Conservation (phyloP, 2,113 vertebrate species). For the Hydropotes inermis region DNA sequence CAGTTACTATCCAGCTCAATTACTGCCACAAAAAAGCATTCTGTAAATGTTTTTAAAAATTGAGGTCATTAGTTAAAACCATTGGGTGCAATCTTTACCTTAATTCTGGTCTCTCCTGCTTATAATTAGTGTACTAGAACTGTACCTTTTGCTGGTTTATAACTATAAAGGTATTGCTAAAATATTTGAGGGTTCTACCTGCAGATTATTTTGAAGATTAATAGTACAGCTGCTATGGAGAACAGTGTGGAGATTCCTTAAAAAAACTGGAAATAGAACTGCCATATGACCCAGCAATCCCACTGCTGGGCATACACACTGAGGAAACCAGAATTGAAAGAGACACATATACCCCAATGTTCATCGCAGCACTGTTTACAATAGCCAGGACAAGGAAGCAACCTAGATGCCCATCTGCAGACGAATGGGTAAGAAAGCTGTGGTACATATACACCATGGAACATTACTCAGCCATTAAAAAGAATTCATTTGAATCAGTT, state of each 20-base stretch:
- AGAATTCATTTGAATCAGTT: too few relatives aligned
- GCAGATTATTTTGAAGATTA: background rate
- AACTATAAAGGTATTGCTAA: background rate
- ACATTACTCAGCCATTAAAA: too few relatives aligned
- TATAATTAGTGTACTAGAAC: background rate
- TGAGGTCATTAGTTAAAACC: conserved; percentile 2
- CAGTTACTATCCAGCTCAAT: background rate
- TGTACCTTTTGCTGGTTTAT: background rate
- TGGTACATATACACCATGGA: too few relatives aligned
- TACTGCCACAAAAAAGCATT: background rate
- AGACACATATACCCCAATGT: too few relatives aligned
- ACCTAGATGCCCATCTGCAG: rapidly evolving
- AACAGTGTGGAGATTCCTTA: too few relatives aligned
- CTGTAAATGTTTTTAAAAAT: background rate
- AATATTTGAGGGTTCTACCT: background rate
- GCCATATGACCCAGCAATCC: too few relatives aligned
- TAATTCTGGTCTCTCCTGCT: background rate
- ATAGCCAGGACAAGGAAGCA: too few relatives aligned
- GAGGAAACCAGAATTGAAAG: too few relatives aligned
- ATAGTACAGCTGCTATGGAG: background rate
- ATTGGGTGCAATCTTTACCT: background rate
- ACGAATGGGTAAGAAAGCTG: too few relatives aligned
- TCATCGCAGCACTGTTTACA: too few relatives aligned
- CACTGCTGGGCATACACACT: too few relatives aligned
- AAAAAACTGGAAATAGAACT: too few relatives aligned